Percentiles rank a stretch among this genome's conserved stretches.
phyloP scores from a whole-genome alignment of 2,797 vertebrate species.

The Bovichtus diacanthus region DNA sequence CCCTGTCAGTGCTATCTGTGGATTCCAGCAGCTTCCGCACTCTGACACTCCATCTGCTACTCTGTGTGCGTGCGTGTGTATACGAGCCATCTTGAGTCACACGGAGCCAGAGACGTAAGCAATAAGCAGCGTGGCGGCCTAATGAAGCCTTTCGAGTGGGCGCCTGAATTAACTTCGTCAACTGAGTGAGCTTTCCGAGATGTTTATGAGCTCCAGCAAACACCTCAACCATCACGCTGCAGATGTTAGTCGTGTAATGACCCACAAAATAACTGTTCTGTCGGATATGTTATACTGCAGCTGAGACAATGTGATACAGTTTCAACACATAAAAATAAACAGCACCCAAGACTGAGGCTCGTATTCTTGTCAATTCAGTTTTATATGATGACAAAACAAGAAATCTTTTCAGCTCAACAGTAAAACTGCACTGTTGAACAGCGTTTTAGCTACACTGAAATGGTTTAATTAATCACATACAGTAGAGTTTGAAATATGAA shows the following conservation, averaged over 20 bases:
- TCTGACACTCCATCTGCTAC: constrained; percentile 61
- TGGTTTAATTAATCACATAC: not conserved
- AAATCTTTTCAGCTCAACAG: not conserved
- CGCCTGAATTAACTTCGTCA: constrained; percentile 42
- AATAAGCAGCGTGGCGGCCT: constrained; percentile 20
- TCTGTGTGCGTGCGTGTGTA: constrained; percentile 9
- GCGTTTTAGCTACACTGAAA: not conserved
- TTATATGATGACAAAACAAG: not conserved
- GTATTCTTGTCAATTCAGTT: not conserved
- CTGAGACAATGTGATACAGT: not conserved
- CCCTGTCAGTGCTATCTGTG: constrained; percentile 36
- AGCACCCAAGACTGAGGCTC: not conserved
- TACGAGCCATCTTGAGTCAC: constrained; percentile 30
- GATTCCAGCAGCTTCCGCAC: constrained; percentile 59
- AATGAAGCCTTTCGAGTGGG: constrained; percentile 52
- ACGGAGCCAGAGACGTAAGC: constrained; percentile 23
- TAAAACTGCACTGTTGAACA: not conserved
- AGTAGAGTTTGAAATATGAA: not conserved
- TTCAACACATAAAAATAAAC: not conserved
- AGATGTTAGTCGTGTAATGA: constrained; percentile 14
- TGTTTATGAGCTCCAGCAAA: constrained; percentile 23
- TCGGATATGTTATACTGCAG: not conserved
- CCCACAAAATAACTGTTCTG: not conserved
- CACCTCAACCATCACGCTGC: constrained; percentile 10
- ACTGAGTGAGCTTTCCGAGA: constrained; percentile 1